Conservation (phyloP, 2,797 vertebrate species). For the Lophius americanus region DNA sequence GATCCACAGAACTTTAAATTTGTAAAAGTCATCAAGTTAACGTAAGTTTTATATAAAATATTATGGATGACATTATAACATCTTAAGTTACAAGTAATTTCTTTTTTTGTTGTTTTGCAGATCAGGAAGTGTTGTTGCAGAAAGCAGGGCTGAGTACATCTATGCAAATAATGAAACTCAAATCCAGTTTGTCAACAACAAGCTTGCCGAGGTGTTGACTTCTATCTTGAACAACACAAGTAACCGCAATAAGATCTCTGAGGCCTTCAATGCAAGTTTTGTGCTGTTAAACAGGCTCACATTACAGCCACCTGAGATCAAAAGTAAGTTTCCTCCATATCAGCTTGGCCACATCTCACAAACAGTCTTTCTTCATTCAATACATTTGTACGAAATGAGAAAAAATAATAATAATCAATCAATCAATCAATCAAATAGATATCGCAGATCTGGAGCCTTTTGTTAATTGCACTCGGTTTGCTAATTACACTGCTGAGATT, state of each 20-base stretch:
- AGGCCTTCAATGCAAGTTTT: slow-evolving; percentile 45
- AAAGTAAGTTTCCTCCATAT: slow-evolving; percentile 52
- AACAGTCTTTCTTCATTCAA: no score
- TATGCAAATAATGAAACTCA: slow-evolving; percentile 73
- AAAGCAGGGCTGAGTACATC: slow-evolving; percentile 60
- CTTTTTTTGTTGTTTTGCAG: slow-evolving; percentile 35
- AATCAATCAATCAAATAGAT: slow-evolving; percentile 43
- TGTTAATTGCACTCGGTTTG: slow-evolving; percentile 60
- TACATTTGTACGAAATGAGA: no score
- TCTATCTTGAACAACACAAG: slow-evolving; percentile 54
- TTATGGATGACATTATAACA: not conserved
- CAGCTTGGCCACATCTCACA: not conserved
- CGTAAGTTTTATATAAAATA: slow-evolving; percentile 45
- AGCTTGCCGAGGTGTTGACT: slow-evolving; percentile 40
- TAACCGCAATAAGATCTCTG: slow-evolving; percentile 56
- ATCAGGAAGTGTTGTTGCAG: slow-evolving; percentile 63
- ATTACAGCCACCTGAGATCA: slow-evolving; percentile 39
- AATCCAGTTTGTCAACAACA: slow-evolving; percentile 72
- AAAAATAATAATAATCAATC: not conserved
- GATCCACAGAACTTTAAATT: slow-evolving; percentile 52
- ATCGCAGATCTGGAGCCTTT: slow-evolving; percentile 60
- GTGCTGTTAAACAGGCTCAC: slow-evolving; percentile 29
- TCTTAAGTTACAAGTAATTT: not conserved
- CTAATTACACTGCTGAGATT: slow-evolving; percentile 59
- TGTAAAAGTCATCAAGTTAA: slow-evolving; percentile 56